Base-by-base conservation (phyloP, 2,888 invertebrate species). In the Ectobius pallidus region DNA sequence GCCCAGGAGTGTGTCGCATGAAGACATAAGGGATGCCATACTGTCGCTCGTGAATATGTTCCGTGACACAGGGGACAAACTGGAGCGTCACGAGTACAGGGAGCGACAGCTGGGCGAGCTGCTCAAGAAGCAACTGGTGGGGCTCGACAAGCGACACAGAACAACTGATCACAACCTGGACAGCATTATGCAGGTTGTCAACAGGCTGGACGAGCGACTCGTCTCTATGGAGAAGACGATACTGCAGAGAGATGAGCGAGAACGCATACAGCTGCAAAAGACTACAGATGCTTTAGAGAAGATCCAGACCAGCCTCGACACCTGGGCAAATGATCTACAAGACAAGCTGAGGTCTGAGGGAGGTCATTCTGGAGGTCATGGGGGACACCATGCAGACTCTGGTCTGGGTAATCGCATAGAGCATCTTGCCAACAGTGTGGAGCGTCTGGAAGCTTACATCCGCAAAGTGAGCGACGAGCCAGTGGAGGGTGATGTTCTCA, bases 71-170 rank as follows among this genome's bases (percentile, higher is more conserved):
- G 93, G 93, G 76, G 93, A 92, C 80, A 95, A 94, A 83, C 82
- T 95, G 75, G 94, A 95, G 80, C 85, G 95, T 20, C 95, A 95
- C 82, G 95, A 95, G 81, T 90, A 88, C 78, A 85, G 95, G 16
- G 94, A 95, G 81, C 87, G 92, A 76, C 89, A 90, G 0, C 83
- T 94, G 25, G 94, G 93, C 0, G 94, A 95, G 72, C 88, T 92
- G 77, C 80, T 94, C 69, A 94, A 94, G 83, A 92, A 91, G 80
- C 89, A 90, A 65, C 83, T 95, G 74, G 83, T 86, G 1, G 84
- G 87, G 0, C 82, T 95, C 61, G 93, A 93, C 76, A 93, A 92
- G 81, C 88, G 91, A 69, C 90, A 91, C 76, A 86, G 90, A 76
- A 86, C 87, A 0, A 83, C 92, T 55, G 92, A 92, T 78, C 74